Conservation (phyloP, 2,797 vertebrate species). For the Enteromius unitaeniatus region DNA sequence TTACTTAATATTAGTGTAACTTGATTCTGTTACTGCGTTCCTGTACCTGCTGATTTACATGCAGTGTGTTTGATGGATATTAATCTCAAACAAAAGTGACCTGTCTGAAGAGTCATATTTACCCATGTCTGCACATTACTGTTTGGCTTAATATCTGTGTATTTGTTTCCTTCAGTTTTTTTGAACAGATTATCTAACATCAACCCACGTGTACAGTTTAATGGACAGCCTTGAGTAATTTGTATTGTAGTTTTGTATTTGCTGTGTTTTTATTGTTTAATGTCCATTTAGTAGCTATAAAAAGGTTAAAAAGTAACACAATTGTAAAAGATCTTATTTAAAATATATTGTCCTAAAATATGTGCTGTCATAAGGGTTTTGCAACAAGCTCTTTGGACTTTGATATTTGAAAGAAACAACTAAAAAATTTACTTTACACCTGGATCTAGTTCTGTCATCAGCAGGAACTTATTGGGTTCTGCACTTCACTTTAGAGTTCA, state of each 20-base stretch:
- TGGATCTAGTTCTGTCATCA: background rate
- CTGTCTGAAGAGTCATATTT: background rate
- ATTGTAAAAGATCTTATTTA: constrained; percentile 53
- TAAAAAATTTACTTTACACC: background rate
- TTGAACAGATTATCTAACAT: background rate
- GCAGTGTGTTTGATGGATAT: background rate
- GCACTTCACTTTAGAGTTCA: background rate
- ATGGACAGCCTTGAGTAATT: background rate
- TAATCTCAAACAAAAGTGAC: background rate
- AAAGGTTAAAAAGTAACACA: constrained; percentile 72
- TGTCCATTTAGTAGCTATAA: constrained; percentile 64
- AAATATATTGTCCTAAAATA: constrained; percentile 67
- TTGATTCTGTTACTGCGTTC: background rate
- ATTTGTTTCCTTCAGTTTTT: background rate
- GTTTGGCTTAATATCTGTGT: background rate
- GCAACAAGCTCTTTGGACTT: constrained; percentile 64
- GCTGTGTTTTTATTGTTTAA: constrained; percentile 52
- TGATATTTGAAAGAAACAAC: constrained; percentile 39
- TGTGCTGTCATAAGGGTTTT: constrained; percentile 63
- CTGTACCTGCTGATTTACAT: background rate
- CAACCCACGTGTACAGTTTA: background rate
- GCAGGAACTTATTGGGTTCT: background rate
- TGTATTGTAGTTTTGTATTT: constrained; percentile 8
- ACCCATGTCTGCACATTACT: background rate
- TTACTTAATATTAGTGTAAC: background rate